phyloP scores from a whole-genome alignment of 2,888 invertebrate species.

The Spilosoma lubricipeda region DNA sequence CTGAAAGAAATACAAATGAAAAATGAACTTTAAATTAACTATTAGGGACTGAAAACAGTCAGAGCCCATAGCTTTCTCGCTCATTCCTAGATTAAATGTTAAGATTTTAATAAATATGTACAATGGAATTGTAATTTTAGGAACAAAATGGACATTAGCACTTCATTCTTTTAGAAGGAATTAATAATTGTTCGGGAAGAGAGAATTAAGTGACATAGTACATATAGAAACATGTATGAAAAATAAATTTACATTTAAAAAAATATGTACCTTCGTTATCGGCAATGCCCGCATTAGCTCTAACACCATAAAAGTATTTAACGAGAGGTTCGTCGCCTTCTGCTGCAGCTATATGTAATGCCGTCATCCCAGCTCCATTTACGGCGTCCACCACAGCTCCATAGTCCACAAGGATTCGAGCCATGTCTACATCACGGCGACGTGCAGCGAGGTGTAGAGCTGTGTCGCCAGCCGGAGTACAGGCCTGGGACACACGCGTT shows the following conservation, averaged over 20 bases:
- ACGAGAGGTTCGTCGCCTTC: conserved; percentile 98
- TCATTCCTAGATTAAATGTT: no score
- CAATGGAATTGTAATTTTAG: neutral
- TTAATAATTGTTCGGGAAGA: neutral
- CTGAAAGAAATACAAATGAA: conserved; percentile 74
- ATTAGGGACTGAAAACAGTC: no score
- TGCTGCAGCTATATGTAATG: conserved; percentile 97
- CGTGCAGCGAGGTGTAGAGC: conserved; percentile 98
- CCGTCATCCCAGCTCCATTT: conserved; percentile 97
- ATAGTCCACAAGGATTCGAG: conserved; percentile 95
- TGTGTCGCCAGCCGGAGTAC: conserved; percentile 95
- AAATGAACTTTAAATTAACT: conserved; percentile 1
- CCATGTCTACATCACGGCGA: conserved; percentile 96
- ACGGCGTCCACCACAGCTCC: conserved; percentile 96
- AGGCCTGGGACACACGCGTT: conserved; percentile 82
- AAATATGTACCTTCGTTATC: conserved; percentile 93
- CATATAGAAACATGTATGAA: neutral
- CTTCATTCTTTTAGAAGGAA: neutral
- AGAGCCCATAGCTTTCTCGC: no score
- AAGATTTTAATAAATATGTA: neutral
- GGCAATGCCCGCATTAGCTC: conserved; percentile 97
- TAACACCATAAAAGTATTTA: conserved; percentile 97
- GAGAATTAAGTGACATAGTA: neutral
- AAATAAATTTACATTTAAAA: neutral
- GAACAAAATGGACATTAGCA: no score